phyloP scores from a whole-genome alignment of 2,888 invertebrate species.

The Augiades crinisus region DNA sequence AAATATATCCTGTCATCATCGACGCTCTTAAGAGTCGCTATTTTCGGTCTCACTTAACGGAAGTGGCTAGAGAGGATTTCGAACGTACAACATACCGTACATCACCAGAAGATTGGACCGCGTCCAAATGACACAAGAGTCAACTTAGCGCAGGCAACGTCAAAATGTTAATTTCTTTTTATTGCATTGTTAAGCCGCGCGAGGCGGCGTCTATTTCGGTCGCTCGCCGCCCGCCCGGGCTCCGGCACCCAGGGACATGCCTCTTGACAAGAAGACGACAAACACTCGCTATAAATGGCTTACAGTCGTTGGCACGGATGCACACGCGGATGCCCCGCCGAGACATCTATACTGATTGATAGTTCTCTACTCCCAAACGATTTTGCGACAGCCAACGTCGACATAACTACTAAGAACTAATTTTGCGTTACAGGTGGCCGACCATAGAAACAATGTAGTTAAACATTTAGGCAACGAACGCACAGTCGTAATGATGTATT shows the following conservation, averaged over 20 bases:
- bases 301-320: conserved; percentile 56
- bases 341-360: conserved; percentile 20
- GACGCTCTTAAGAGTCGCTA: conserved; percentile 51
- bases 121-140: conserved; percentile 78
- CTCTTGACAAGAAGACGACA: conserved; percentile 75
- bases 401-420: conserved; percentile 36
- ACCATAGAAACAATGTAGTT: conserved; percentile 13
- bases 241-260: conserved; percentile 66
- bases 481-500: conserved; percentile 51
- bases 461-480: conserved; percentile 49
- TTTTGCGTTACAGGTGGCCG: conserved; percentile 36
- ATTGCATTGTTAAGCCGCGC: conserved; percentile 80
- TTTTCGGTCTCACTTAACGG: conserved; percentile 72
- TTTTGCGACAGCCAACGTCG: conserved; percentile 10
- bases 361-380: conserved; percentile 15
- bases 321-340: conserved; percentile 30
- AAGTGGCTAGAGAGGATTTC: conserved; percentile 63
- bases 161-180: conserved; percentile 79
- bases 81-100: conserved; percentile 58
- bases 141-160: conserved; percentile 75
- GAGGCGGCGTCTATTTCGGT: conserved; percentile 71
- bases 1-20: conserved; percentile 58
- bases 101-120: conserved; percentile 65
- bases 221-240: conserved; percentile 73
- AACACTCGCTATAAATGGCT: conserved; percentile 74